phyloP scores from a whole-genome alignment of 2,797 vertebrate species.

The Chloroceryle inda region DNA sequence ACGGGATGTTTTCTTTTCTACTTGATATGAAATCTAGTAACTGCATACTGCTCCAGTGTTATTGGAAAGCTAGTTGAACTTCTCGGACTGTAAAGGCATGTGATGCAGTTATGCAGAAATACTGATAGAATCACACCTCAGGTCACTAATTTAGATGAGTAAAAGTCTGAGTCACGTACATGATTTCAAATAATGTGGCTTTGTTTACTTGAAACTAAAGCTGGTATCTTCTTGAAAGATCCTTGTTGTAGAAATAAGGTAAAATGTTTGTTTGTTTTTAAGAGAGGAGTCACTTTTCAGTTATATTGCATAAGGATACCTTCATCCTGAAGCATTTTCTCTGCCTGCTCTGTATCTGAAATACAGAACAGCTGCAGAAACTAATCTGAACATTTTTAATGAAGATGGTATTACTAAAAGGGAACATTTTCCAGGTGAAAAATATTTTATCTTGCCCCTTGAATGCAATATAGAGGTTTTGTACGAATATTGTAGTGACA shows the following conservation, averaged over 20 bases:
- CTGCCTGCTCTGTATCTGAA: background rate
- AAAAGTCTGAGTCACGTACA: background rate
- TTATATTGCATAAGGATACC: background rate
- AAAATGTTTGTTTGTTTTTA: background rate
- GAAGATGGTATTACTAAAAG: background rate
- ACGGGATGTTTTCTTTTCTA: background rate
- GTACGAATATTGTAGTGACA: background rate
- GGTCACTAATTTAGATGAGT: background rate
- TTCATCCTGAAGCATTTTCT: background rate
- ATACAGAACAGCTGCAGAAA: background rate
- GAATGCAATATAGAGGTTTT: constrained; percentile 26
- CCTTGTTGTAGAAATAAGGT: background rate
- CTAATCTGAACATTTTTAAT: background rate
- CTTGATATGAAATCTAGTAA: background rate
- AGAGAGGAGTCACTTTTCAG: background rate
- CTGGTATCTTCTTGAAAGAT: background rate
- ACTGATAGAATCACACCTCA: background rate
- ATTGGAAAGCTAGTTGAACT: background rate
- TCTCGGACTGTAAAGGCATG: background rate
- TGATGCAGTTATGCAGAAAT: background rate
- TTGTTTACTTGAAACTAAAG: background rate
- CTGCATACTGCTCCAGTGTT: background rate
- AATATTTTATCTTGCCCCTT: background rate
- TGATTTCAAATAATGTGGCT: background rate
- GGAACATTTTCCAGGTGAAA: background rate